phyloP scores from a whole-genome alignment of 2,888 invertebrate genomes.

The Cartodere bifasciata region DNA sequence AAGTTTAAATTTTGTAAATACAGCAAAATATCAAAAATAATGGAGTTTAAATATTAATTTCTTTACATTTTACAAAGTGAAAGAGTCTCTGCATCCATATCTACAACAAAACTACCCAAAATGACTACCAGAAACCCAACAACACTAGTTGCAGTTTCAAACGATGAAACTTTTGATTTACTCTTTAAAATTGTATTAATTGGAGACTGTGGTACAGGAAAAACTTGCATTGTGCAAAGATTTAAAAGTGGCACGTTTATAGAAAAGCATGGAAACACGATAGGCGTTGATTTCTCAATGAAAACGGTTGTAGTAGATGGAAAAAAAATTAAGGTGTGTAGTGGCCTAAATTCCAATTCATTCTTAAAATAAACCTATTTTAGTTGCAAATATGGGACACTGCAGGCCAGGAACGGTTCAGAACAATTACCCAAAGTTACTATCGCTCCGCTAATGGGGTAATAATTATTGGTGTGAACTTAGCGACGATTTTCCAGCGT shows the following conservation, averaged over 20 bases:
- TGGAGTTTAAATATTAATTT: too few species aligned
- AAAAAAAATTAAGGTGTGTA: constrained; percentile 80
- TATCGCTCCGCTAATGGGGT: constrained; percentile 96
- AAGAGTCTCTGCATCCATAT: too few species aligned
- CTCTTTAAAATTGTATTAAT: constrained; percentile 91
- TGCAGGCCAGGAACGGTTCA: constrained; percentile 90
- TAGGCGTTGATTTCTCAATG: constrained; percentile 98
- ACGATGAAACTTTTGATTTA: constrained; percentile 80
- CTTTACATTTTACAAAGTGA: too few species aligned
- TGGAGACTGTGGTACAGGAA: constrained; percentile 83
- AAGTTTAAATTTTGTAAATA: too few species aligned
- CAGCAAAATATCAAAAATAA: too few species aligned
- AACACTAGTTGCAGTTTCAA: constrained; percentile 59
- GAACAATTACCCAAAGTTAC: constrained; percentile 94
- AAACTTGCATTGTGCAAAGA: constrained; percentile 91
- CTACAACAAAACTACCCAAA: too few species aligned
- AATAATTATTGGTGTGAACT: too few species aligned
- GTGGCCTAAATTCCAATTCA: background rate
- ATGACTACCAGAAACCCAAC: constrained; percentile 67
- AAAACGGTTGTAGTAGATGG: constrained; percentile 89
- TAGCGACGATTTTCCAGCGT: too few species aligned
- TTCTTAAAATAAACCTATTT: constrained; percentile 18
- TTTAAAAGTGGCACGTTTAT: constrained; percentile 93
- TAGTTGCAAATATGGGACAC: constrained; percentile 96
- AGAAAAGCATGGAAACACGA: constrained; percentile 91